These are phyloP conservation scores for Scolanthus callimorphus DNA, from an alignment of 92 coral and sea anemone species.

Conservation along the genomic window DNA sequence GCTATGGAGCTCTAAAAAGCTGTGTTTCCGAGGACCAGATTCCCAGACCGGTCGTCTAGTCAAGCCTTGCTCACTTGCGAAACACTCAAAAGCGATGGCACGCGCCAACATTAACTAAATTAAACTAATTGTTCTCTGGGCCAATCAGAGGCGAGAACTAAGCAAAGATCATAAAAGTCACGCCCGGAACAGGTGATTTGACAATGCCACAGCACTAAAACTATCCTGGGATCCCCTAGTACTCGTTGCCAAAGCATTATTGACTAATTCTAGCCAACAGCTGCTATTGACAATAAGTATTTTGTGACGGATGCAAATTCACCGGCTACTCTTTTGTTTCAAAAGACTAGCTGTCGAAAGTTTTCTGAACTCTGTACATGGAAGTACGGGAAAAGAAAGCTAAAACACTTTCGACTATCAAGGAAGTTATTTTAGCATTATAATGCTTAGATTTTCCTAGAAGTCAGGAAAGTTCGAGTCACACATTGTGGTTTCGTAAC, in stretches of 20 bases:
- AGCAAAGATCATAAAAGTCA: slow-evolving; percentile 50
- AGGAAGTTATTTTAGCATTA: too few relatives aligned
- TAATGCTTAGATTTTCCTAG: too few relatives aligned
- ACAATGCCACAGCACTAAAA: slow-evolving; percentile 56
- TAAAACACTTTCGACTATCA: too few relatives aligned
- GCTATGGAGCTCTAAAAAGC: background rate
- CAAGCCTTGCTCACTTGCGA: slow-evolving; percentile 9
- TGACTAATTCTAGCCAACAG: slow-evolving; percentile 67
- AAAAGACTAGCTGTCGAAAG: slow-evolving; percentile 32
- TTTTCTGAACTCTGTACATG: too few relatives aligned
- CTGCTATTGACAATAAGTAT: slow-evolving; percentile 58
- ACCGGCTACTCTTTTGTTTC: slow-evolving; percentile 31
- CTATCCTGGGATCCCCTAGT: slow-evolving; percentile 43
- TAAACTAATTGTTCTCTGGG: slow-evolving; percentile 41
- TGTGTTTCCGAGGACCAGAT: background rate
- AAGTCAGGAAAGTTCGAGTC: background rate
- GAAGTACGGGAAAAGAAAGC: too few relatives aligned
- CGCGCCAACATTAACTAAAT: slow-evolving; percentile 78
- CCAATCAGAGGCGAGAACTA: slow-evolving; percentile 53
- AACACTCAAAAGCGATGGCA: slow-evolving; percentile 51
- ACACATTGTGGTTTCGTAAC: background rate
- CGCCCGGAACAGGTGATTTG: slow-evolving; percentile 81
- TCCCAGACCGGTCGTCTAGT: background rate
- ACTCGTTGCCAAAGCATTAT: slow-evolving; percentile 62
- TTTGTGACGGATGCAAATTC: slow-evolving; percentile 55